Percentiles rank a stretch among this genome's conserved stretches.
These are phyloP conservation scores for Bugula neritina DNA, from an alignment of 2,888 invertebrate genomes.

Conservation along the genomic window DNA sequence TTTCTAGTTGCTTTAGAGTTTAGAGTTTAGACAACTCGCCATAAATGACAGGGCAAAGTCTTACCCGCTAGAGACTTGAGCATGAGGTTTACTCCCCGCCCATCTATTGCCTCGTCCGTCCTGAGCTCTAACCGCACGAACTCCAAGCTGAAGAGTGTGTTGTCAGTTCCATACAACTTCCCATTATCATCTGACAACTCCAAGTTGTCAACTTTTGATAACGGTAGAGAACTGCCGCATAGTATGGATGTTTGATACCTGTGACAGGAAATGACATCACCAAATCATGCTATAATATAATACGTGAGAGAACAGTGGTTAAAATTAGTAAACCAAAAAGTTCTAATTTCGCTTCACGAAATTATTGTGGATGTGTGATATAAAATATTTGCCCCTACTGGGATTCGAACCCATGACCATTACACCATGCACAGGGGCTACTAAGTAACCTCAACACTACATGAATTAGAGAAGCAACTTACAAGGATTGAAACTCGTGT, in stretches of 20 bases:
- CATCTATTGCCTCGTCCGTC: neutral
- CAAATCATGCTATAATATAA: too few relatives aligned
- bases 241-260: neutral
- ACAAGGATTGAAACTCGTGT: neutral
- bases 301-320: too few relatives aligned
- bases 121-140: neutral
- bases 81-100: neutral
- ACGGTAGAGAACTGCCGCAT: neutral
- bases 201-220: neutral
- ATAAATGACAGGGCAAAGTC: neutral
- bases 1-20: too few relatives aligned
- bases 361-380: too few relatives aligned
- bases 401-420: too few relatives aligned
- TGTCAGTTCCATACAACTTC: neutral
- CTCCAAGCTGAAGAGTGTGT: constrained; percentile 14
- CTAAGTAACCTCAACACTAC: too few relatives aligned
- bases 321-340: too few relatives aligned
- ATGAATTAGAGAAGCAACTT: too few relatives aligned
- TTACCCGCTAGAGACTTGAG: neutral
- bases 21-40: neutral
- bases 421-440: too few relatives aligned
- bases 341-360: too few relatives aligned
- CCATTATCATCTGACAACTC: neutral
- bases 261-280: too few relatives aligned
- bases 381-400: too few relatives aligned